Conservation (phyloP, 2,888 invertebrate genomes). For the Melinaea menophilus region DNA sequence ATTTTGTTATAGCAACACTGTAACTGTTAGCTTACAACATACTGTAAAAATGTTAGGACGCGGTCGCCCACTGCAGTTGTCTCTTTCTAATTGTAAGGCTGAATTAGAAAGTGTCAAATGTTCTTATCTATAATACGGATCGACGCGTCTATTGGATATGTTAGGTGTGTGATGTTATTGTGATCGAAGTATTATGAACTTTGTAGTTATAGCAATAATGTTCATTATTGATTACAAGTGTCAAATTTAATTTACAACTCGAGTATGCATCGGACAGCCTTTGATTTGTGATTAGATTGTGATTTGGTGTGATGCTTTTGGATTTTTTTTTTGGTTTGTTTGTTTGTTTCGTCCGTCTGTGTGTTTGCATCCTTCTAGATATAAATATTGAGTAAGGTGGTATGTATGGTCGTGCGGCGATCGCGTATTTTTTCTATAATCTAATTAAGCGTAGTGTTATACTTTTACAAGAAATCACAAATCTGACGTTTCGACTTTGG, state of each 20-base stretch:
- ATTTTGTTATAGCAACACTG: conserved; percentile 24
- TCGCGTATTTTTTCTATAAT: conserved; percentile 63
- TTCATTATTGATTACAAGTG: conserved; percentile 47
- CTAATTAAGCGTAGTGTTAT: conserved; percentile 71
- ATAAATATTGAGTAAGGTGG: conserved; percentile 45
- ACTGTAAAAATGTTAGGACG: conserved; percentile 34
- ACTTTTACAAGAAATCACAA: conserved; percentile 75
- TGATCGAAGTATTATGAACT: conserved; percentile 70
- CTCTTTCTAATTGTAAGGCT: conserved; percentile 76
- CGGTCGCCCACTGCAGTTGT: conserved; percentile 60
- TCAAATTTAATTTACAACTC: conserved; percentile 38
- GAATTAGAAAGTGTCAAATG: conserved; percentile 72
- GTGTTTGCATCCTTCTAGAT: conserved; percentile 50
- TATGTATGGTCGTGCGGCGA: conserved; percentile 57
- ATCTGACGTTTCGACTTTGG: conserved; percentile 51
- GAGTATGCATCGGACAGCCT: conserved; percentile 38
- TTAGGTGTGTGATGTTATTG: conserved; percentile 55
- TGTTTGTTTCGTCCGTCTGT: conserved; percentile 35
- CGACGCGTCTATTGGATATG: conserved; percentile 36
- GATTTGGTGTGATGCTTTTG: conserved; percentile 58
- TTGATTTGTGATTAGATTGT: conserved; percentile 44
- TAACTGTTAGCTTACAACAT: too few species aligned
- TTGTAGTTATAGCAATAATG: conserved; percentile 70
- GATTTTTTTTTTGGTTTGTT: conserved; percentile 31
- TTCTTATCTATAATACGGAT: conserved; percentile 37